Evolutionary conservation across 2,113 vertebrate genomes (phyloP), one percentile per base, ranked within the genome.

Genomic region (Irena cyanogastra): DNA sequence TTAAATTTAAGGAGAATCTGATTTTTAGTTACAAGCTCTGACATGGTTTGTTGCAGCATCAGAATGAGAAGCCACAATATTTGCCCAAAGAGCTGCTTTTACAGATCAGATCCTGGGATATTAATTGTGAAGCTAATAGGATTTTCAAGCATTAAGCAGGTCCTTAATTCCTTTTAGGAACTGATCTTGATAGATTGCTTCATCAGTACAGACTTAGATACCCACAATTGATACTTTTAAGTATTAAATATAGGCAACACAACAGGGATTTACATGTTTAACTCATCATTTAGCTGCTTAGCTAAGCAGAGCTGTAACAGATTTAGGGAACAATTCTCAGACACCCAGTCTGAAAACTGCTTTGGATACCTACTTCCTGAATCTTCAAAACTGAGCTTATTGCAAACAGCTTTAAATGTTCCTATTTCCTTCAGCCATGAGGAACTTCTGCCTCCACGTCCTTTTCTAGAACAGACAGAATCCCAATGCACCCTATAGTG

Each of bases 21-120:
- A 60, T 70, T 82, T 94, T 70, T 30, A 81, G 21, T 24, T 10
- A 68, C 9, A 28, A 82, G 37, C 39, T 89, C 56, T 23, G 61
- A 53, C 33, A 33, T 37, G 20, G 42, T 69, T 89, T 81, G 35
- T 72, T 91, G 54, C 49, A 89, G 24, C 68, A 85, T 53, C 30
- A 89, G 47, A 75, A 89, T 42, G 13, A 65, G 8, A 22, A 80
- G 52, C 30, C 59, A 93, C 50, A 70, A 28, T 74, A 80, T 87
- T 80, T 95, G 54, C 65, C 56, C 77, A 84, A 95, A 94, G 35
- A 84, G 44, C 47, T 54, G 50, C 35, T 95, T 87, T 89, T 82
- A 77, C 50, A 91, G 65, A 87, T 78, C 59, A 85, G 86, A 94
- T 88, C 35, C 50, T 78, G n/a, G 30, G 37, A 49, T 90, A 76